Conservation (phyloP, 2,888 invertebrate genomes). For the Bembecia ichneumoniformis region DNA sequence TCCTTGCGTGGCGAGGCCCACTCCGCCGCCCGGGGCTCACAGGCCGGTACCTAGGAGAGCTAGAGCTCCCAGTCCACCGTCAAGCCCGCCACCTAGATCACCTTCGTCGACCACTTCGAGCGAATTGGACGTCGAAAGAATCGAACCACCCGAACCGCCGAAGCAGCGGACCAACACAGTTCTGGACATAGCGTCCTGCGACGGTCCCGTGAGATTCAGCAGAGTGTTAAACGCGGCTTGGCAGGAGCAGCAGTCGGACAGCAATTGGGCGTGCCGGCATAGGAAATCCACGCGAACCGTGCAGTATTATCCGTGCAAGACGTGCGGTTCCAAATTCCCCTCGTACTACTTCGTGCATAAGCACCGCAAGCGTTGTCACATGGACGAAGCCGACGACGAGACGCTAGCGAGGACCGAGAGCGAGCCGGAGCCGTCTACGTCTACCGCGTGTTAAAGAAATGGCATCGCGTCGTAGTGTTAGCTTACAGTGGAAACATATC, state of each 20-base stretch:
- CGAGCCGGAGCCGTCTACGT: conserved; percentile 37
- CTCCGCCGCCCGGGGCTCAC: conserved; percentile 63
- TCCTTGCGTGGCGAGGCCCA: conserved; percentile 57
- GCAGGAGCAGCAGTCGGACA: conserved; percentile 54
- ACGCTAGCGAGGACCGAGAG: conserved; percentile 17
- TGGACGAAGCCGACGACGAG: conserved; percentile 61
- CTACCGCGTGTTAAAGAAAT: conserved; percentile 24
- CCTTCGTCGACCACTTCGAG: conserved; percentile 56
- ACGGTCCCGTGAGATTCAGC: conserved; percentile 89
- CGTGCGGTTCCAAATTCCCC: conserved; percentile 92
- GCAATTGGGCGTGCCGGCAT: conserved; percentile 89
- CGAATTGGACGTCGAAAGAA: conserved; percentile 56
- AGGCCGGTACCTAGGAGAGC: conserved; percentile 55
- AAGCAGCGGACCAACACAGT: conserved; percentile 63
- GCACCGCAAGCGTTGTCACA: conserved; percentile 88
- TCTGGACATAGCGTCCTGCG: conserved; percentile 91
- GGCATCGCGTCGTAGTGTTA: background rate
- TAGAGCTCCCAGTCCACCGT: conserved; percentile 41
- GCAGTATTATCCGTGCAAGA: conserved; percentile 94
- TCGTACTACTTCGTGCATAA: conserved; percentile 96
- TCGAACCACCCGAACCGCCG: conserved; percentile 41
- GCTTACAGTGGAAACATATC: conserved; percentile 15
- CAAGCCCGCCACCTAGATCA: conserved; percentile 44
- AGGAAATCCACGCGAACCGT: conserved; percentile 85
- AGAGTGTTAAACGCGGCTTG: conserved; percentile 89